These are phyloP conservation scores for Cephalopterus ornatus DNA, from an alignment of 2,113 vertebrate genomes.

Conservation along the genomic window DNA sequence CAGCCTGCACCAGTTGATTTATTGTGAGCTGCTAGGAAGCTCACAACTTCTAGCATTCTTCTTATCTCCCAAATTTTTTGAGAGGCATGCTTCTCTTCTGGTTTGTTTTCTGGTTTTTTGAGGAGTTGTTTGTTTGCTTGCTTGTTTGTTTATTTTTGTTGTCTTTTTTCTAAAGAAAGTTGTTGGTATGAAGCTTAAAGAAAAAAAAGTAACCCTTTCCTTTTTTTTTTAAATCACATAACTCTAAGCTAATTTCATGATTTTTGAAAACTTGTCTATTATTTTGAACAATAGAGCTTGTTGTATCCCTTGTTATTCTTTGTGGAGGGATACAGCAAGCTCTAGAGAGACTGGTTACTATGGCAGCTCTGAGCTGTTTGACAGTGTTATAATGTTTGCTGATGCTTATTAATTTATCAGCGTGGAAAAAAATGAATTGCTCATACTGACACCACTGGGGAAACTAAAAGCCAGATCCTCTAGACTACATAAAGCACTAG, in stretches of 20 bases:
- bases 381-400: constrained; percentile 42
- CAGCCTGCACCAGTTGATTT: background rate
- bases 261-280: background rate
- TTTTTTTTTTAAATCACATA: background rate
- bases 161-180: background rate
- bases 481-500: background rate
- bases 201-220: background rate
- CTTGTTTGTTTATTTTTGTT: background rate
- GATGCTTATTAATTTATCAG: constrained; percentile 67
- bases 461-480: constrained; percentile 15
- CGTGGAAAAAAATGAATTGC: constrained; percentile 30
- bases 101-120: background rate
- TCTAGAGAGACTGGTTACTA: constrained; percentile 39
- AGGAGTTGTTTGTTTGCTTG: background rate
- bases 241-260: background rate
- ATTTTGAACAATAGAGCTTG: background rate
- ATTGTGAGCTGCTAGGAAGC: background rate
- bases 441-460: constrained; percentile 1
- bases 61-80: background rate
- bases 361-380: constrained; percentile 41
- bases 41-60: background rate
- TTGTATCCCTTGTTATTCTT: background rate
- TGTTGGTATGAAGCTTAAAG: background rate
- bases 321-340: background rate
- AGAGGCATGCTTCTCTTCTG: background rate